Base-by-base conservation (phyloP, 2,888 invertebrate species). In the Kuschelorhynchus macadamiae region DNA sequence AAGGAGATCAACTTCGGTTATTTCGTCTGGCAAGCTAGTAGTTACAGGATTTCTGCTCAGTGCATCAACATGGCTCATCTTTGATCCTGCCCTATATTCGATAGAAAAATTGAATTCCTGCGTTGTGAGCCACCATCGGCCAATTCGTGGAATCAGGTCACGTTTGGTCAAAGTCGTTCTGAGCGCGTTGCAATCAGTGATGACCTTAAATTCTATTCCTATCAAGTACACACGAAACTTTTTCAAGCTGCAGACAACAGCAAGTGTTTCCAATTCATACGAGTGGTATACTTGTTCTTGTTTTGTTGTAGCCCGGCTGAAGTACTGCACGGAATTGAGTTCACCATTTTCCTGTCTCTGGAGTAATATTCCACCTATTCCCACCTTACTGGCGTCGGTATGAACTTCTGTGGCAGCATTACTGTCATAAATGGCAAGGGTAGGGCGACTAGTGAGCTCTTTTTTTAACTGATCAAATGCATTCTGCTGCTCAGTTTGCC, bases 141-240 rank as follows among this genome's bases (percentile, higher is more conserved):
- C 78, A n/a, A 79, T 75, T 39, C 79, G 52, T 1, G 81, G 78
- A 39, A 74, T 57, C 14, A 76, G 21, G 49, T 77, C 74, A 32
- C 67, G 41, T 67, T 77, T 76, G 12, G 50, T 33, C 5, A 67
- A 21, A 8, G 77, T 72, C 30, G 63, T 64, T 21, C 74, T 55
- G 33, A 76, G 18, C 11, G 74, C 71, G 44, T 71, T 74, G 39
- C 75, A 77, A 67, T 75, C 74, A 2, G 63, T 75, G 32, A 74
- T 52, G 8, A 74, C 60, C 56, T 66, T 72, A 41, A 72, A 73
- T 14, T 60, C 25, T 7, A 53, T 46, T 4, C 72, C 72, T 4
- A 67, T 39, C 4, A 70, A 50, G 55, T 69, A 69, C 25, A 71
- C 36, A 47, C 71, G 21, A 41, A 64, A 73, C 8, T 59, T 46